These are phyloP conservation scores for Phasia obesa DNA, from an alignment of 2,888 invertebrate genomes.

Conservation along the genomic window DNA sequence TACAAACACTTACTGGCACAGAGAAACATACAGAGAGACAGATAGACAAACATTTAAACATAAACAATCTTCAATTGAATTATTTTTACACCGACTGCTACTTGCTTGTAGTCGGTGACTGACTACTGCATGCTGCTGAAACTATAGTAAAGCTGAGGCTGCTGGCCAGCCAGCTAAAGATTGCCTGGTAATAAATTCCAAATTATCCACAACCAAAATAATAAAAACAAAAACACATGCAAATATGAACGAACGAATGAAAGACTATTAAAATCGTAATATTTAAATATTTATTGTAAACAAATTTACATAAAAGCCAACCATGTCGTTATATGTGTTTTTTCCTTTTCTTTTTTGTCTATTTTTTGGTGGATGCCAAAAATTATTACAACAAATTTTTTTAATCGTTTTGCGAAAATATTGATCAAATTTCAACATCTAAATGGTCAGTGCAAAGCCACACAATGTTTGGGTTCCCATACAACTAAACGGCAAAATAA, in stretches of 20 bases:
- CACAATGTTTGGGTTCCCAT: no score
- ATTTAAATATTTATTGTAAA: conserved; percentile 70
- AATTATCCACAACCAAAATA: conserved; percentile 67
- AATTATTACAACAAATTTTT: conserved; percentile 33
- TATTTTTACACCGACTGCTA: conserved; percentile 58
- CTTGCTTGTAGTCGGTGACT: conserved; percentile 49
- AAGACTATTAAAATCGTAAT: conserved; percentile 66
- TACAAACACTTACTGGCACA: conserved; percentile 10
- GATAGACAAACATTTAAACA: neutral
- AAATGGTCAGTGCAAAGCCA: conserved; percentile 7
- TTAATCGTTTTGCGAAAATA: conserved; percentile 5
- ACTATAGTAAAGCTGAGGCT: neutral
- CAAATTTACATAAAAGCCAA: conserved; percentile 63
- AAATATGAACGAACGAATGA: conserved; percentile 51
- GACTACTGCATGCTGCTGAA: conserved; percentile 34
- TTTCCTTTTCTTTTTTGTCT: neutral
- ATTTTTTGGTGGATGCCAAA: conserved; percentile 43
- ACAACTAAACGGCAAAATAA: no score
- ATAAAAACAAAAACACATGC: conserved; percentile 38
- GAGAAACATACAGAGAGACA: neutral
- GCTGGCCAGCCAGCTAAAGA: conserved; percentile 45
- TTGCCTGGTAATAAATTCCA: conserved; percentile 68
- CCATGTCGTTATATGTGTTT: conserved; percentile 17
- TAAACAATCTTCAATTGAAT: conserved; percentile 44
- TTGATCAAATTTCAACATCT: conserved; percentile 1